Evolutionary conservation across 1,140 invertebrate genomes (phyloP), one percentile per base, ranked within the genome.

Genomic region (Psilanteris sp.): DNA sequence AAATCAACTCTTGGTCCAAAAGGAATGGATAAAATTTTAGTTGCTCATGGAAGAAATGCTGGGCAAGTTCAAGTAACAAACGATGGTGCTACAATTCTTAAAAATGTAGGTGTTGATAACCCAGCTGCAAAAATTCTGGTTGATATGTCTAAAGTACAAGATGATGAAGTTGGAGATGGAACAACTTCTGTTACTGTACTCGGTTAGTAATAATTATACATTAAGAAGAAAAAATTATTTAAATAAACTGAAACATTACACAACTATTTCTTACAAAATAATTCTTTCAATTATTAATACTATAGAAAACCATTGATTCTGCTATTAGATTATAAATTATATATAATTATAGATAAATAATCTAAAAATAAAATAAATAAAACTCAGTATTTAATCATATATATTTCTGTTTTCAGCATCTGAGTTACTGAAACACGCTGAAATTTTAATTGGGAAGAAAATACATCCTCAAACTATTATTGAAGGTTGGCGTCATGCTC

Each of bases 141-240:
- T 10, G 97, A 99, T 76, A 99, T 99, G 92, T 98, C 97, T 1
- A 96, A 96, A 89, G 96, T 98, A 4, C 98, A 99, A 87, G 98
- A 99, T 90, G 97, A 98, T 88, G 98, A 99, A 92, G 98, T 99
- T 79, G 98, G 98, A 43, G 98, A 99, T 92, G 98, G 98, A 16
- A 99, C 98, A 27, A 99, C 98, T 22, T 99, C 97, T 10, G 98
- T 99, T 0, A 97, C 97, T 48, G 98, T 99, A 11, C 89, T 99
- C 46, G 92, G 93, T 94, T 89, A 71, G 75, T 37, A 39, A 13
- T n/a, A n/a, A n/a, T n/a, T n/a, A n/a, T n/a, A n/a, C n/a, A n/a
- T n/a, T n/a, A n/a, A n/a, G n/a, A n/a, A n/a, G n/a, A n/a, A n/a
- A n/a, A n/a, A n/a, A n/a, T n/a, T n/a, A n/a, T n/a, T n/a, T n/a